Percentiles rank a stretch among this genome's conserved stretches.
Conservation (phyloP, 2,888 invertebrate genomes). For the Drosophila phalerata region DNA sequence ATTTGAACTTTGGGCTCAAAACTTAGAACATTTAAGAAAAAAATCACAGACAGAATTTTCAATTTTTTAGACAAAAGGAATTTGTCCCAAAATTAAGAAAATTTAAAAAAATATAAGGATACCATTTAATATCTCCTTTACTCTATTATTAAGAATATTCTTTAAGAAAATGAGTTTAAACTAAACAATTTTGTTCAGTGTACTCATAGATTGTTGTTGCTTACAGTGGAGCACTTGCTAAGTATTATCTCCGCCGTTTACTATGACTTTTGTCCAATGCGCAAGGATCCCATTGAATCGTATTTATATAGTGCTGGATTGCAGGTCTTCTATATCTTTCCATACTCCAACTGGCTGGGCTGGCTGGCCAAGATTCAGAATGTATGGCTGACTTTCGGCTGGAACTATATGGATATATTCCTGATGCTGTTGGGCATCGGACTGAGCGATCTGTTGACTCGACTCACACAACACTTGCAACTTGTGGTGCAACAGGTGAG, state of each 20-base stretch:
- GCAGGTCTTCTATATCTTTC: conserved; percentile 77
- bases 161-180: neutral
- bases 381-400: conserved; percentile 88
- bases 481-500: conserved; percentile 42
- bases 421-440: conserved; percentile 90
- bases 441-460: conserved; percentile 88
- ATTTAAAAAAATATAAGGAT: no score
- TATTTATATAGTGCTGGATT: conserved; percentile 64
- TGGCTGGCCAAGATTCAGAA: conserved; percentile 86
- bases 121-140: no score
- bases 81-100: no score
- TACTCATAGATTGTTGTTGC: neutral
- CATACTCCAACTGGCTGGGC: conserved; percentile 79
- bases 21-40: no score
- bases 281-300: conserved; percentile 80
- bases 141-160: no score
- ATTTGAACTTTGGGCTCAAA: no score
- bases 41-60: no score
- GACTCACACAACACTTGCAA: conserved; percentile 87
- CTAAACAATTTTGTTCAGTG: neutral
- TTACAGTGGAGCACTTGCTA: conserved; percentile 82
- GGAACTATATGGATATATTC: conserved; percentile 91
- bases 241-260: conserved; percentile 82
- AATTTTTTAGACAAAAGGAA: no score
- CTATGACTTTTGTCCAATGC: conserved; percentile 77